Evolutionary conservation across 2,888 invertebrate species (phyloP).

Genomic region (Acanthopleura granulata): DNA sequence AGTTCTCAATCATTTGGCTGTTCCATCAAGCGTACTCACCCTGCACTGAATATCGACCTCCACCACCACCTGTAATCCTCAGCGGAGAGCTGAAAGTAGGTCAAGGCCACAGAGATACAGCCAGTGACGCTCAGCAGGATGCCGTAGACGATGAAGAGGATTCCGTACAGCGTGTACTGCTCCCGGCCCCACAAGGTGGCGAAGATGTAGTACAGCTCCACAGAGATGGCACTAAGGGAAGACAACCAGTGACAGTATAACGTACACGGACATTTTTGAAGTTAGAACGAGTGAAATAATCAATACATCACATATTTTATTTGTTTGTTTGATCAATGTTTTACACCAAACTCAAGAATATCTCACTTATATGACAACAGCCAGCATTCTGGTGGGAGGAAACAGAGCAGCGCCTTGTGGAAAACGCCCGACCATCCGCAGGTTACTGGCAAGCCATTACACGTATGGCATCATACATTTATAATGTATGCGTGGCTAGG

Average conservation of each 20-base stretch:
- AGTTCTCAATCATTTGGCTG: too few relatives aligned
- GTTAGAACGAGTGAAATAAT: too few relatives aligned
- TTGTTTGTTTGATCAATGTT: too few relatives aligned
- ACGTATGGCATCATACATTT: too few relatives aligned
- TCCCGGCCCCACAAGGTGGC: slow-evolving; percentile 73
- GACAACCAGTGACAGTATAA: slow-evolving; percentile 7
- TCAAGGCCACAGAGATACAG: slow-evolving; percentile 72
- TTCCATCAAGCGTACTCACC: slow-evolving; percentile 59
- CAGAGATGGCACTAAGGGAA: slow-evolving; percentile 71
- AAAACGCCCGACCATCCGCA: too few relatives aligned
- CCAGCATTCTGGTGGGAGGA: too few relatives aligned
- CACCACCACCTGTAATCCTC: slow-evolving; percentile 74
- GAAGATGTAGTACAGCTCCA: slow-evolving; percentile 73
- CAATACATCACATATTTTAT: too few relatives aligned
- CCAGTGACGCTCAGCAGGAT: slow-evolving; percentile 72
- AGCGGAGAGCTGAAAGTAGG: slow-evolving; percentile 72
- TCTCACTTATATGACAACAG: too few relatives aligned
- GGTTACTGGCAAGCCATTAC: too few relatives aligned
- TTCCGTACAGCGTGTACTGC: slow-evolving; percentile 72
- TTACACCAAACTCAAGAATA: too few relatives aligned
- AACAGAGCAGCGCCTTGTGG: too few relatives aligned
- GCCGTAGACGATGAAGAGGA: slow-evolving; percentile 71
- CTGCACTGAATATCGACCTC: slow-evolving; percentile 72
- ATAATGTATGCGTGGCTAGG: too few relatives aligned
- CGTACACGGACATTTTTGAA: not conserved